Conservation (phyloP, 2,113 vertebrate genomes). For the Stercorarius parasiticus region DNA sequence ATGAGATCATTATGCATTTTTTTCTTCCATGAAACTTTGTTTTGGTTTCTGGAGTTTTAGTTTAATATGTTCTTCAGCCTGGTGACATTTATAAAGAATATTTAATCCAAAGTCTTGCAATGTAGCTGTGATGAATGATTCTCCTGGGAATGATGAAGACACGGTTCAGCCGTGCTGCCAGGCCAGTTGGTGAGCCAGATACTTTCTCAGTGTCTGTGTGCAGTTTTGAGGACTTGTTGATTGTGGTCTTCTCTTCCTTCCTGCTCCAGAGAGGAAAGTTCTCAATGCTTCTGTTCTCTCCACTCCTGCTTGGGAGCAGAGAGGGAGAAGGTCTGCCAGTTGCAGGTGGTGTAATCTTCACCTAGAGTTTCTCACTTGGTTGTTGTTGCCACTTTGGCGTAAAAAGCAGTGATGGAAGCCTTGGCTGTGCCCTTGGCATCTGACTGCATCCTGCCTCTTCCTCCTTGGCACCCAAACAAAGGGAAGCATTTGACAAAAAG, state of each 20-base stretch:
- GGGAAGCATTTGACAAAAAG: conserved; percentile 13
- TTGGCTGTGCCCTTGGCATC: neutral
- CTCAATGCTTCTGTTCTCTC: neutral
- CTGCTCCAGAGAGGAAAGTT: neutral
- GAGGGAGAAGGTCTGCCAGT: neutral
- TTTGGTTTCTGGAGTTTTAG: neutral
- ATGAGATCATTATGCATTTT: neutral
- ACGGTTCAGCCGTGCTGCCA: fast-evolving
- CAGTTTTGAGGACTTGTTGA: neutral
- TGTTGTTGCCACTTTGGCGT: neutral
- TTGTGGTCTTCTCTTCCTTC: neutral
- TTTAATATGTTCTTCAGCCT: neutral
- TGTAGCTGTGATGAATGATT: neutral
- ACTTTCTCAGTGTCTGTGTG: neutral
- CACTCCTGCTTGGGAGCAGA: neutral
- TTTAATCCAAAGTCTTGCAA: neutral
- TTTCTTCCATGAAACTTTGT: neutral
- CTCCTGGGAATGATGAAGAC: neutral
- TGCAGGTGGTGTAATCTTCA: neutral
- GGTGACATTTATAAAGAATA: neutral
- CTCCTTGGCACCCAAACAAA: neutral
- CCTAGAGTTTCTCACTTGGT: neutral
- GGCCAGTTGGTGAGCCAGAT: neutral
- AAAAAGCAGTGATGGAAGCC: neutral
- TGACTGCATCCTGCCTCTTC: neutral